Conservation (phyloP, 1,140 invertebrate species). For the Pomacea maculata region DNA sequence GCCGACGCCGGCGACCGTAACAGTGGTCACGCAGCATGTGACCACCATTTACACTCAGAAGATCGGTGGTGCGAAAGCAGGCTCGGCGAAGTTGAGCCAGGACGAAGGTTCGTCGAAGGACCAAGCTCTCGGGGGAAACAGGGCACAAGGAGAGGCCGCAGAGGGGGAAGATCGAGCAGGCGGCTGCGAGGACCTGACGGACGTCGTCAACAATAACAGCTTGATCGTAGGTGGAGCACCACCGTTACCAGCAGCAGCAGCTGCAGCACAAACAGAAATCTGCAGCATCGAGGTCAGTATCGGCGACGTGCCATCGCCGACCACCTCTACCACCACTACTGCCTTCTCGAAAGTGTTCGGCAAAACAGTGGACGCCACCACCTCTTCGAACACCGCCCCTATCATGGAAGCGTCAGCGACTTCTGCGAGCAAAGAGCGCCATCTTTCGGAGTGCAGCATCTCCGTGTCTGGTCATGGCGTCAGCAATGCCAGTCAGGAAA, state of each 20-base stretch:
- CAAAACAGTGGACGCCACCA: constrained; percentile 17
- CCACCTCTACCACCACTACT: constrained; percentile 7
- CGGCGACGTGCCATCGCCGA: background rate
- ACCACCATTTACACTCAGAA: no score
- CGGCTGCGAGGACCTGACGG: background rate
- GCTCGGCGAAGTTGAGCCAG: no score
- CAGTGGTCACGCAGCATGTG: no score
- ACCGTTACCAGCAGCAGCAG: no score
- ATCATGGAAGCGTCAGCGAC: background rate
- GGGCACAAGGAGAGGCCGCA: background rate
- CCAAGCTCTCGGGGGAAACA: background rate
- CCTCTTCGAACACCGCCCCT: background rate
- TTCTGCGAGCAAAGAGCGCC: constrained; percentile 11
- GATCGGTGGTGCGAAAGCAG: no score
- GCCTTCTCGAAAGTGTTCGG: constrained; percentile 15
- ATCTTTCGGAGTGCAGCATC: constrained; percentile 13
- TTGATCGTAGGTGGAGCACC: no score
- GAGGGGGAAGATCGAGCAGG: background rate
- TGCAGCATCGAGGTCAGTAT: constrained; percentile 7
- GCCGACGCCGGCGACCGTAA: no score
- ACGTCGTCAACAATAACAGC: background rate
- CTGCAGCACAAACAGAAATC: background rate
- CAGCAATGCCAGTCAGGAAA: background rate
- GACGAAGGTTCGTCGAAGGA: no score
- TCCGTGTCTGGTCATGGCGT: background rate